A percentile compares a stretch with the other conserved stretches of the same genome.
phyloP scores from a whole-genome alignment of 2,888 invertebrate species.

The Lobophora halterata region DNA sequence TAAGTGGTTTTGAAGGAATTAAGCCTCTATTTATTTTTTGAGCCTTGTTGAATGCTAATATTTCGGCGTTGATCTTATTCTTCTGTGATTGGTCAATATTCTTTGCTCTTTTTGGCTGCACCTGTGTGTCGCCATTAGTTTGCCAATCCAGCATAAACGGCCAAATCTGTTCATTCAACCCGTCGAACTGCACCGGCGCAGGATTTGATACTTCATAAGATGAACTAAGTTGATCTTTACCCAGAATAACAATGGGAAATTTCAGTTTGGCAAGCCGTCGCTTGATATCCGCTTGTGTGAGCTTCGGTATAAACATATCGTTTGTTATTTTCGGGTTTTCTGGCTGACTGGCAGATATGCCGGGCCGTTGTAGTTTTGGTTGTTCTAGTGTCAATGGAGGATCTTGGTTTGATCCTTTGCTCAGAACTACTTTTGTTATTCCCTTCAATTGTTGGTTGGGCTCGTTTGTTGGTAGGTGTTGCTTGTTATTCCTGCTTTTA shows the following conservation, averaged over 20 bases:
- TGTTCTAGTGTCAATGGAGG: slow-evolving; percentile 24
- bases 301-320: slow-evolving; percentile 31
- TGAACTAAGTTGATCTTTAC: slow-evolving; percentile 58
- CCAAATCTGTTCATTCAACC: slow-evolving; percentile 59
- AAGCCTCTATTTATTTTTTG: slow-evolving; percentile 9
- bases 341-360: background rate
- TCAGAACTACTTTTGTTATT: slow-evolving; percentile 45
- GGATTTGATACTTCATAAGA: slow-evolving; percentile 37
- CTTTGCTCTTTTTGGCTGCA: slow-evolving; percentile 3
- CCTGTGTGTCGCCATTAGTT: slow-evolving; percentile 8
- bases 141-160: slow-evolving; percentile 65
- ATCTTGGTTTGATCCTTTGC: slow-evolving; percentile 33
- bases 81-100: slow-evolving; percentile 5
- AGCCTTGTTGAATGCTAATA: slow-evolving; percentile 8
- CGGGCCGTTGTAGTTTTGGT: slow-evolving; percentile 9
- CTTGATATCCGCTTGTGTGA: slow-evolving; percentile 54
- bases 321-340: slow-evolving; percentile 1
- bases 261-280: slow-evolving; percentile 47
- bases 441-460: slow-evolving; percentile 35
- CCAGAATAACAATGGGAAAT: slow-evolving; percentile 58
- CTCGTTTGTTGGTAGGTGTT: slow-evolving; percentile 20
- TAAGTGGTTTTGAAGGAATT: slow-evolving; percentile 5
- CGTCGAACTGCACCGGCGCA: slow-evolving; percentile 54
- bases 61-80: slow-evolving; percentile 11
- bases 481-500: slow-evolving; percentile 3